A percentile compares a stretch with the other conserved stretches of the same genome.
These are phyloP conservation scores for Australoheros scitulus DNA, from an alignment of 2,113 vertebrate genomes.

Conservation along the genomic window DNA sequence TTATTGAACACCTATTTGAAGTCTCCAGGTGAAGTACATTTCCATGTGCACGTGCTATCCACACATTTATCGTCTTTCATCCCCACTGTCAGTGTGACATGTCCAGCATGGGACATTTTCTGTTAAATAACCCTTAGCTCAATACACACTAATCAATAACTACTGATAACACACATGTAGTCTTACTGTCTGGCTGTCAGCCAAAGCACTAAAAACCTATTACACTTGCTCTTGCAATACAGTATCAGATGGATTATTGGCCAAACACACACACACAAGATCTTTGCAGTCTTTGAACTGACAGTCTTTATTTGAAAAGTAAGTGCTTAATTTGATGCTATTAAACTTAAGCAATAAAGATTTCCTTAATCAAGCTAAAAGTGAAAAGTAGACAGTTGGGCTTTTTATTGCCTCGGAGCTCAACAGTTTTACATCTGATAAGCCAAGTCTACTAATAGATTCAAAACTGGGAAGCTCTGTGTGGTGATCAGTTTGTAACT, in stretches of 20 bases:
- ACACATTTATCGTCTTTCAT: slow-evolving; percentile 6
- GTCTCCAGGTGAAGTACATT: neutral
- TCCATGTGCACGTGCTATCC: neutral
- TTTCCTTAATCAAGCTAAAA: slow-evolving; percentile 20
- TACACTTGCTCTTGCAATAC: slow-evolving; percentile 7
- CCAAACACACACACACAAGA: neutral
- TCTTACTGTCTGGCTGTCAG: slow-evolving; percentile 16
- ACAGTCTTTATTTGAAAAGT: neutral
- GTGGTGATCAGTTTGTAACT: neutral
- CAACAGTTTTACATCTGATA: neutral
- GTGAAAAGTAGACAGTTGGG: neutral
- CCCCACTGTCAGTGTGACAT: neutral
- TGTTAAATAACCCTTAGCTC: slow-evolving; percentile 31
- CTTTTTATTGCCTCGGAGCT: neutral
- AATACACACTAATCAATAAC: slow-evolving; percentile 37
- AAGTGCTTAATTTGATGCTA: slow-evolving; percentile 1
- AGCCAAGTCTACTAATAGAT: neutral
- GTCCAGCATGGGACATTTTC: slow-evolving; percentile 30
- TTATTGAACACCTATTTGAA: neutral
- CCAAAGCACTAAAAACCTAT: slow-evolving; percentile 28
- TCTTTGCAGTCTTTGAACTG: slow-evolving; percentile 8
- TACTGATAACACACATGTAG: slow-evolving; percentile 30
- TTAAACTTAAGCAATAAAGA: neutral
- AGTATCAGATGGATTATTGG: slow-evolving; percentile 4
- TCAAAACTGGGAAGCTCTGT: neutral